Conservation (phyloP, 2,888 invertebrate species). For the Encarsia formosa region DNA sequence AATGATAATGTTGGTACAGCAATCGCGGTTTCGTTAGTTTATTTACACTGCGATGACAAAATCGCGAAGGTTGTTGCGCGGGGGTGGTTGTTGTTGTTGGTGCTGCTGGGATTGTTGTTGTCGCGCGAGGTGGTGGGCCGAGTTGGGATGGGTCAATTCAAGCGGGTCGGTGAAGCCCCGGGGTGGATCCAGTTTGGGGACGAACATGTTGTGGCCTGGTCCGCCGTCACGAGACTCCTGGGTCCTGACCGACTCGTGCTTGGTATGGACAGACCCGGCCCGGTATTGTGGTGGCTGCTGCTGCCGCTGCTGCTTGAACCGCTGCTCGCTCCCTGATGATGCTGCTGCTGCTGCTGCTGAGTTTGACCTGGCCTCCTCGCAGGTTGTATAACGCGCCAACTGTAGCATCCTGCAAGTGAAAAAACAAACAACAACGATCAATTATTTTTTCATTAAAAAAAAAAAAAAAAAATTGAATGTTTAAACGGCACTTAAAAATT, state of each 20-base stretch:
- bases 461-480: too few relatives aligned
- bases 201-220: slow-evolving; percentile 49
- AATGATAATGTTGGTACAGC: too few relatives aligned
- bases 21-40: too few relatives aligned
- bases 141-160: slow-evolving; percentile 58
- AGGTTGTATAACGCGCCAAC: slow-evolving; percentile 51
- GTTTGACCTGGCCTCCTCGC: slow-evolving; percentile 52
- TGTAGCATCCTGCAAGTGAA: slow-evolving; percentile 46
- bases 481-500: too few relatives aligned
- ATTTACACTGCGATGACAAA: slow-evolving; percentile 52
- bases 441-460: too few relatives aligned
- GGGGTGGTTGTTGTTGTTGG: slow-evolving; percentile 29
- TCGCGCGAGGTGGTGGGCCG: slow-evolving; percentile 39
- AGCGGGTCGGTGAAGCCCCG: slow-evolving; percentile 75
- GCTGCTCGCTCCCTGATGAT: background rate
- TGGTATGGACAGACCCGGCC: slow-evolving; percentile 49
- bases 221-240: slow-evolving; percentile 50
- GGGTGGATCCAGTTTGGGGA: slow-evolving; percentile 64
- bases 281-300: slow-evolving; percentile 35
- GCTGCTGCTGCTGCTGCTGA: slow-evolving; percentile 37
- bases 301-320: slow-evolving; percentile 6
- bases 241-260: slow-evolving; percentile 49
- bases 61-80: slow-evolving; percentile 44
- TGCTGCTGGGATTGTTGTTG: slow-evolving; percentile 39
- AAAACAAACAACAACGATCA: background rate